Base-by-base conservation (phyloP, 2,113 vertebrate species). In the Lipophrys pholis region DNA sequence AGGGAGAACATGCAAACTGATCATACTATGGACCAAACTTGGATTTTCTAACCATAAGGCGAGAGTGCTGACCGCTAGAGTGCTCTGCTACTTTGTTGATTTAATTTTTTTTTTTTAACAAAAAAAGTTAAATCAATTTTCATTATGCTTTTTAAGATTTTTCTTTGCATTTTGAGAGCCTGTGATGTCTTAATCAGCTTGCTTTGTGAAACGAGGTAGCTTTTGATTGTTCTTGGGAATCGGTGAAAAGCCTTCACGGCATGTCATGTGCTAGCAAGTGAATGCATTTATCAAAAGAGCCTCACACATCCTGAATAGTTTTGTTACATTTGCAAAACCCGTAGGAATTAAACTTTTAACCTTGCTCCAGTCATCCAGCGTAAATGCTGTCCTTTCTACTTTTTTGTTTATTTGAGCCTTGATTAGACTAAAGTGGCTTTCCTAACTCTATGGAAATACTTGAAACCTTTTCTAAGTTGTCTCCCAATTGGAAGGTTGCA, bases 201-300 rank as follows among this genome's bases (percentile, higher is more conserved):
- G 8, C 14, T 21, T 35, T 49, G 6, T 58, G 9, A 45, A 14
- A 9, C 39, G 6, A 30, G 6, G 8, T 43, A 30, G 39, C 14
- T 35, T 68, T 45, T 56, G 8, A 40, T 76, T 66, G 17, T 73
- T 66, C 5, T 48, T 15, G 15, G 6, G 3, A 52, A 11, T 10
- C 16, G 11, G 15, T 53, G 14, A 58, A 78, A 50, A 40, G 35
- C 10, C 56, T 61, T 57, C n/a, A 21, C 39, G 21, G n/a, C n/a
- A 66, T 56, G 52, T n/a, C 51, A 7, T 17, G 55, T 51, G 39
- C 17, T 55, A 45, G 52, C 45, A 38, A 46, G 36, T 45, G 41
- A 38, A 46, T 60, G 40, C 17, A 57, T 70, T 74, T 41, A 67
- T 62, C 43, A 61, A 60, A 72, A 60, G 42, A 46, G 43, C 41